Evolutionary conservation across 2,113 vertebrate genomes (phyloP).

Genomic region (Eira barbara): DNA sequence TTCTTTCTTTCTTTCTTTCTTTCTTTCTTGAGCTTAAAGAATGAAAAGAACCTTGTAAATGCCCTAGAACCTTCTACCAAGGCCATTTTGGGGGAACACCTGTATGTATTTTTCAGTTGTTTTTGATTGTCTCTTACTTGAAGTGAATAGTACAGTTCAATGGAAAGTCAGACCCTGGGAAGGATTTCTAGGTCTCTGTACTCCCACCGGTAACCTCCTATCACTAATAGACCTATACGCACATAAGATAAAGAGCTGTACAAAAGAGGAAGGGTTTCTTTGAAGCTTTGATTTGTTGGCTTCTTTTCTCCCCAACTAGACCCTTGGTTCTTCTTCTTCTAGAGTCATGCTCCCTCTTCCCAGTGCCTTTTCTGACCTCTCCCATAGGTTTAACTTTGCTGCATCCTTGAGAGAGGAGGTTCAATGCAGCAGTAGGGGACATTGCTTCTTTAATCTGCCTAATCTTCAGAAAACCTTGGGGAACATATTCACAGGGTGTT

Average conservation of each 20-base stretch:
- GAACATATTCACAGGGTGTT: neutral
- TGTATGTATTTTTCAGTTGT: neutral
- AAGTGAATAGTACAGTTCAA: neutral
- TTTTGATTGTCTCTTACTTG: neutral
- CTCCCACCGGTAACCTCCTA: neutral
- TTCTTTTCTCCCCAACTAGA: neutral
- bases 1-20: neutral
- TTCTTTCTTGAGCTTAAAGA: neutral
- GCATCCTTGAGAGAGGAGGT: neutral
- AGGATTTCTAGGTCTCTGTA: neutral
- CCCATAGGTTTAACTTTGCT: neutral
- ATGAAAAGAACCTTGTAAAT: neutral
- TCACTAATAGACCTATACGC: neutral
- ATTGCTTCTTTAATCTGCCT: neutral
- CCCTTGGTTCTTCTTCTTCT: neutral
- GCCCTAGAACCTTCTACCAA: neutral
- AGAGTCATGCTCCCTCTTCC: neutral
- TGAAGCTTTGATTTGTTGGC: neutral
- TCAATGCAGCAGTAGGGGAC: neutral
- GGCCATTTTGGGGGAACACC: neutral
- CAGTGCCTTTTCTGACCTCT: neutral
- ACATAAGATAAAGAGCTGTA: neutral
- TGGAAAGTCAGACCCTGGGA: neutral
- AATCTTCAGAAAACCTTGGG: neutral
- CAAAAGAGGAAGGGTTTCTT: neutral